These are phyloP conservation scores for Sus cebifrons DNA, from an alignment of 2,797 vertebrate genomes.

Conservation along the genomic window DNA sequence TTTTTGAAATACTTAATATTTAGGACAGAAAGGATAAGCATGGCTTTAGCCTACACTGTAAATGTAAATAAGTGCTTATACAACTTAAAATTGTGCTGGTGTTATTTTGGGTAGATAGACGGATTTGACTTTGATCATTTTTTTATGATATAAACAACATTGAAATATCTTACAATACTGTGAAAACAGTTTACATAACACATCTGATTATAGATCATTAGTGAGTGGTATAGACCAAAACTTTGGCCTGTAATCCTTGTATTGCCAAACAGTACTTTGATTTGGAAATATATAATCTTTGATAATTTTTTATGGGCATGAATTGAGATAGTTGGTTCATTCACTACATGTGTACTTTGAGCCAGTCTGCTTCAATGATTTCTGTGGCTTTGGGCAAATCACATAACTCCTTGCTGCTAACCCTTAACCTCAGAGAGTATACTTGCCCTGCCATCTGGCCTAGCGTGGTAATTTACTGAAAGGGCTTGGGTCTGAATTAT, in stretches of 20 bases:
- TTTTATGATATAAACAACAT: background rate
- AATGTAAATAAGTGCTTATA: background rate
- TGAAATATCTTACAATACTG: background rate
- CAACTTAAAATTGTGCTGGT: background rate
- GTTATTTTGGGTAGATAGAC: background rate
- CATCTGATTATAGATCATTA: background rate
- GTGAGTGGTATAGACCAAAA: background rate
- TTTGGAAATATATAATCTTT: slow-evolving; percentile 36
- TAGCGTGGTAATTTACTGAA: background rate
- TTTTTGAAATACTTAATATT: background rate
- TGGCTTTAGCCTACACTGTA: background rate
- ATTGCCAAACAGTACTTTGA: background rate
- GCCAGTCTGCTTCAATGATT: background rate
- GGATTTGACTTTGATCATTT: background rate
- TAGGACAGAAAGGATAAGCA: background rate
- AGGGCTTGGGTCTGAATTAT: background rate
- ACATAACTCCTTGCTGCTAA: background rate
- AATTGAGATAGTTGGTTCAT: slow-evolving; percentile 20
- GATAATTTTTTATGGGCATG: background rate
- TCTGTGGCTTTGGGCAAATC: slow-evolving; percentile 33
- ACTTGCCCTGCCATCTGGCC: background rate
- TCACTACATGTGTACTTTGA: slow-evolving; percentile 3
- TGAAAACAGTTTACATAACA: background rate
- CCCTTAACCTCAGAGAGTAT: slow-evolving; percentile 15
- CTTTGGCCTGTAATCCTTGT: background rate